Base-by-base conservation (phyloP, 2,797 vertebrate genomes). In the Sebastes matsubarae region DNA sequence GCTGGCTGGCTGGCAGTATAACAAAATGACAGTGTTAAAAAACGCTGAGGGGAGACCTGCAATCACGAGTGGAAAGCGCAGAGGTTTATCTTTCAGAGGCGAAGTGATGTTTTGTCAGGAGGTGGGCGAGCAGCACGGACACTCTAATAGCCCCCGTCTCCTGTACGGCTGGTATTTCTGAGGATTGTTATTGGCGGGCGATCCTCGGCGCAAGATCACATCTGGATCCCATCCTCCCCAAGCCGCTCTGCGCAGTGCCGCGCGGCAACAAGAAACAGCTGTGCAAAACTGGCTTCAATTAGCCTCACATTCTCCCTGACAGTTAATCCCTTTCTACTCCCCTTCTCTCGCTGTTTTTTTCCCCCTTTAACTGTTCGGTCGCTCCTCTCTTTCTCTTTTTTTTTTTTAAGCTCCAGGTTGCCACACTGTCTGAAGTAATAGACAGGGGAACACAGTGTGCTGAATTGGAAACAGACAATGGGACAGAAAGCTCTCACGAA, bases 201-300 rank as follows among this genome's bases (percentile, higher is more conserved):
- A 93, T 94, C 88, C 80, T 85, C 68, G 67, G 88, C 75, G 68
- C 86, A 79, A 70, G 89, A 86, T 81, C 92, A 94, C 96, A 96
- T 96, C 96, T 96, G 96, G 96, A 95, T 95, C 87, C 89, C 72
- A 95, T 96, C 92, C 77, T 84, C 63, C 63, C 86, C 42, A 16
- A 81, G 90, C 87, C 92, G 86, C 91, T 94, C 91, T 79, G 69
- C 81, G 89, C 93, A 92, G 94, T 66, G 87, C 93, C 77, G 87
- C 90, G 69, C 89, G 52, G 87, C 93, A 96, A 96, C 93, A 92
- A 95, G 94, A 95, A 96, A 94, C 96, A 96, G 95, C 95, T 96
- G 95, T 93, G 90, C 88, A 90, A 88, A 93, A 93, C 95, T 96
- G 95, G 94, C 93, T 95, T 95, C 95, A 96, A 96, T 96, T 96